Percentiles rank a stretch among this genome's conserved stretches.
Conservation (phyloP, 1,140 invertebrate species). For the Limonius californicus region DNA sequence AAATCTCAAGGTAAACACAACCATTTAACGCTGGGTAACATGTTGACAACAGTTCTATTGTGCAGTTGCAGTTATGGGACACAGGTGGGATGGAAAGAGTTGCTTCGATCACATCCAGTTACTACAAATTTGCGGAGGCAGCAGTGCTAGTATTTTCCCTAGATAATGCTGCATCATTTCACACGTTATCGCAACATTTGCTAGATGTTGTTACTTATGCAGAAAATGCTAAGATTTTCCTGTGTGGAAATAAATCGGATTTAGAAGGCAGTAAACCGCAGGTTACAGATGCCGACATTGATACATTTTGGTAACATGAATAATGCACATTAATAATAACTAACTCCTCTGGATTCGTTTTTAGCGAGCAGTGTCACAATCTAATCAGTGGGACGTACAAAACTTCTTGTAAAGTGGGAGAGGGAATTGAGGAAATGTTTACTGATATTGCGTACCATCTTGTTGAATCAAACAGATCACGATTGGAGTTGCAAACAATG, state of each 20-base stretch:
- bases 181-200: conserved; percentile 85
- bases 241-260: conserved; percentile 88
- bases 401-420: conserved; percentile 85
- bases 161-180: conserved; percentile 87
- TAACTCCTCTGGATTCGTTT: conserved; percentile 41
- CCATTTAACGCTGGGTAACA: neutral
- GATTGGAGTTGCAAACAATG: conserved; percentile 74
- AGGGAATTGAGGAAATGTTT: conserved; percentile 89
- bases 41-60: conserved; percentile 28
- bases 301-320: conserved; percentile 76
- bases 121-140: conserved; percentile 91
- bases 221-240: conserved; percentile 89
- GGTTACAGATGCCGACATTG: conserved; percentile 85
- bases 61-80: conserved; percentile 88
- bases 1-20: conserved; percentile 67
- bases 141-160: conserved; percentile 86
- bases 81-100: conserved; percentile 92
- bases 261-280: conserved; percentile 65
- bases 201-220: conserved; percentile 89
- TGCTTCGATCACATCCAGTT: conserved; percentile 88
- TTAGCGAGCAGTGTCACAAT: conserved; percentile 86
- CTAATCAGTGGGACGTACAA: conserved; percentile 84
- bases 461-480: conserved; percentile 72
- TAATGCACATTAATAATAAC: neutral
- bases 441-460: conserved; percentile 77